Evolutionary conservation across 2,888 invertebrate genomes (phyloP), one percentile per base, ranked within the genome.

Genomic region (Rhamnusium bicolor): DNA sequence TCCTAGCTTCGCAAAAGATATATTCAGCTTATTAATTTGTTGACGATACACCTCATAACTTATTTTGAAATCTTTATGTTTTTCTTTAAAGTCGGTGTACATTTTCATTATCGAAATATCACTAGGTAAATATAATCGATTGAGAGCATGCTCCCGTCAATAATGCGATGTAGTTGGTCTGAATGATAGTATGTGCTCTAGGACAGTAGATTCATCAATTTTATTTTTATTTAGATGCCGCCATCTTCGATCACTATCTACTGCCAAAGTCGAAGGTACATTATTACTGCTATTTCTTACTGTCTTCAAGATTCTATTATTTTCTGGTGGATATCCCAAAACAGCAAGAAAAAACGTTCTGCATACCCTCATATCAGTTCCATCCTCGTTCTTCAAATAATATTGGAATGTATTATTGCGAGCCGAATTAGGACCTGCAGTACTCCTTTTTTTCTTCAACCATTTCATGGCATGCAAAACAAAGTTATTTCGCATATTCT

Each of bases 311-410:
- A 49, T 49, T n/a, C n/a, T n/a, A n/a, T n/a, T n/a, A n/a, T n/a
- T n/a, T n/a, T n/a, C n/a, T n/a, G n/a, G n/a, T n/a, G n/a, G n/a
- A n/a, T n/a, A n/a, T n/a, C n/a, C n/a, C n/a, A n/a, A n/a, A n/a
- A n/a, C n/a, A n/a, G n/a, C n/a, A n/a, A n/a, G n/a, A n/a, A n/a
- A n/a, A n/a, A n/a, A n/a, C n/a, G n/a, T n/a, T n/a, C n/a, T n/a
- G n/a, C n/a, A n/a, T n/a, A n/a, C n/a, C n/a, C n/a, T n/a, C n/a
- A n/a, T n/a, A n/a, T n/a, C n/a, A n/a, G n/a, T n/a, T n/a, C n/a
- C n/a, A n/a, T n/a, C n/a, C n/a, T 49, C 16, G 49, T 49, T 49
- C 49, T 49, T 49, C 49, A 49, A 49, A 49, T 49, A 49, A 16
- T 49, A 49, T 49, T 49, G 24, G 24, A 24, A 24, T 24, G 24